Evolutionary conservation across 2,888 invertebrate species (phyloP).

Genomic region (Copidosoma aretas): DNA sequence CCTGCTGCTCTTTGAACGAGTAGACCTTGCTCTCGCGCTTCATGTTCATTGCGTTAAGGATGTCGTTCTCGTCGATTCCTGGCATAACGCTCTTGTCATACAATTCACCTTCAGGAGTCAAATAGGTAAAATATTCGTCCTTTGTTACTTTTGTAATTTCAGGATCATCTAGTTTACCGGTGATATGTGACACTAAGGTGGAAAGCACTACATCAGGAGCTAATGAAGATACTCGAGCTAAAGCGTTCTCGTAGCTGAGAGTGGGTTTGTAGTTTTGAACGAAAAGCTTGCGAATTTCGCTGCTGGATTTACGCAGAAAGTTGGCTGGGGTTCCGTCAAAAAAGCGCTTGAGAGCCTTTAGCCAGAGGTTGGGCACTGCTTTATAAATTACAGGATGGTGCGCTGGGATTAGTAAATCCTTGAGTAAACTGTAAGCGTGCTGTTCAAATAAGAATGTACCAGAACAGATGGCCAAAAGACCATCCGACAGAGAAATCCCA

Average conservation of each 20-base stretch:
- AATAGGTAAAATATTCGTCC: conserved; percentile 80
- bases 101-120: conserved; percentile 87
- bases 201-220: conserved; percentile 73
- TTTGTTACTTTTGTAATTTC: conserved; percentile 76
- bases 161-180: conserved; percentile 69
- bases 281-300: conserved; percentile 69
- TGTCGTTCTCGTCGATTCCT: conserved; percentile 64
- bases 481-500: conserved; percentile 67
- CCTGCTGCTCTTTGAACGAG: conserved; percentile 95
- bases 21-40: conserved; percentile 96
- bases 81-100: conserved; percentile 87
- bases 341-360: conserved; percentile 68
- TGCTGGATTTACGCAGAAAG: conserved; percentile 68
- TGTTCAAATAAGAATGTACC: conserved; percentile 60
- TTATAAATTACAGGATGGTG: conserved; percentile 77
- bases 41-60: conserved; percentile 73
- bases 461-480: conserved; percentile 66
- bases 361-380: conserved; percentile 73
- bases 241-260: conserved; percentile 73
- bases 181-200: conserved; percentile 70
- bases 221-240: conserved; percentile 72
- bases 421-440: conserved; percentile 66
- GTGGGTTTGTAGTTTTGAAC: conserved; percentile 67
- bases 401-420: conserved; percentile 74
- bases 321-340: conserved; percentile 66